Percentiles rank a stretch among this genome's conserved stretches.
phyloP scores from a whole-genome alignment of 2,113 vertebrate species.

The Propithecus coquereli region DNA sequence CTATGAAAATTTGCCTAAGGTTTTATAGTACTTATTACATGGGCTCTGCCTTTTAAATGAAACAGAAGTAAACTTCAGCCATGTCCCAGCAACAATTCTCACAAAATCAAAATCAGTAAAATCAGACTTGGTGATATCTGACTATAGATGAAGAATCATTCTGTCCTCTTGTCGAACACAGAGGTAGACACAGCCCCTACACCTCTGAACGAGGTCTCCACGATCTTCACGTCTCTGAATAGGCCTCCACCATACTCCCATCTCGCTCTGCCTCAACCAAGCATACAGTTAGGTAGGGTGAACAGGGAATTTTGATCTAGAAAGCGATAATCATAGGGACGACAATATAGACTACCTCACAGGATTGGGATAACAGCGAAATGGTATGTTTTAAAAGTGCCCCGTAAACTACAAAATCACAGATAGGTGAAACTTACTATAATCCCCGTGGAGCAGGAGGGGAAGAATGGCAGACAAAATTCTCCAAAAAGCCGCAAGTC shows the following conservation, averaged over 20 bases:
- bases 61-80: neutral
- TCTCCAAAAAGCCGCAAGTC: neutral
- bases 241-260: fast-evolving
- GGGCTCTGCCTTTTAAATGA: neutral
- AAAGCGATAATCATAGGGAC: neutral
- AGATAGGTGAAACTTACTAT: neutral
- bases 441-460: neutral
- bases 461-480: neutral
- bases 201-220: neutral
- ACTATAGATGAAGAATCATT: neutral
- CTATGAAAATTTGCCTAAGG: neutral
- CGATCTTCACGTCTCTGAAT: neutral
- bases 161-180: neutral
- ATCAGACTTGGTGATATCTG: neutral
- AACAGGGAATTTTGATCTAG: neutral
- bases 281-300: neutral
- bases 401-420: neutral
- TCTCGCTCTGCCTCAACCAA: neutral
- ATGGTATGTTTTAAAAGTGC: neutral
- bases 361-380: neutral
- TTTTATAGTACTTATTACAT: neutral
- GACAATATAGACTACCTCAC: neutral
- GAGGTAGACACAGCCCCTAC: fast-evolving
- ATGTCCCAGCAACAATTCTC: neutral
- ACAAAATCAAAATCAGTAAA: neutral